Evolutionary conservation across 1,140 invertebrate genomes (phyloP).

Genomic region (Protaetia brevitarsis): DNA sequence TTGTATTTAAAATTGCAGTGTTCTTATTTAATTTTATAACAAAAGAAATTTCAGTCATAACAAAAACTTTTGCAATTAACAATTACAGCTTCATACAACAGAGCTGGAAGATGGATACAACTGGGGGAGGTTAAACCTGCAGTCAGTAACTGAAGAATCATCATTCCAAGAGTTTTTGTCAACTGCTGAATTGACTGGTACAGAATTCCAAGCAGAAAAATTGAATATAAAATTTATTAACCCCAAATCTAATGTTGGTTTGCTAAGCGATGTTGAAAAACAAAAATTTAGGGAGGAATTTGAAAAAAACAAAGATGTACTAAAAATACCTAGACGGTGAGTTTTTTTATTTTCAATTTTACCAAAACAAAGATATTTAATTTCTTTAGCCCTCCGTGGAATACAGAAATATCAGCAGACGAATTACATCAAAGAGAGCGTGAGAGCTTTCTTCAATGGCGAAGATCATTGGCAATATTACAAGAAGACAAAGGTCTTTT

Average conservation of each 20-base stretch:
- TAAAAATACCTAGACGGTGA: conserved; percentile 75
- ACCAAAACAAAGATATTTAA: neutral
- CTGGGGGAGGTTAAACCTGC: conserved; percentile 83
- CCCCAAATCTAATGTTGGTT: conserved; percentile 57
- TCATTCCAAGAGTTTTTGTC: conserved; percentile 94
- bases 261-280: conserved; percentile 65
- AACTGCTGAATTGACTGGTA: conserved; percentile 89
- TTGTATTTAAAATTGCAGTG: conserved; percentile 9
- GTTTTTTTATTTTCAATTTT: neutral
- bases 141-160: conserved; percentile 93
- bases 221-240: conserved; percentile 80
- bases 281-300: conserved; percentile 60
- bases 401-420: conserved; percentile 66
- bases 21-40: conserved; percentile 17
- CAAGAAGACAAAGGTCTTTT: conserved; percentile 79
- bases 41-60: conserved; percentile 21
- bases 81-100: conserved; percentile 78
- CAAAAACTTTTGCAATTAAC: conserved; percentile 20
- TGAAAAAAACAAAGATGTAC: conserved; percentile 59
- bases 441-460: conserved; percentile 85
- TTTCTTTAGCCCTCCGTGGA: conserved; percentile 75
- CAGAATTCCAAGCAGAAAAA: conserved; percentile 90
- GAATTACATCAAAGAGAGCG: conserved; percentile 76
- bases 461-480: conserved; percentile 71
- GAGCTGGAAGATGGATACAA: conserved; percentile 88